Percentiles rank a stretch among this genome's conserved stretches.
phyloP scores from a whole-genome alignment of 2,888 invertebrate species.

The Lepeophtheirus nordmannii region DNA sequence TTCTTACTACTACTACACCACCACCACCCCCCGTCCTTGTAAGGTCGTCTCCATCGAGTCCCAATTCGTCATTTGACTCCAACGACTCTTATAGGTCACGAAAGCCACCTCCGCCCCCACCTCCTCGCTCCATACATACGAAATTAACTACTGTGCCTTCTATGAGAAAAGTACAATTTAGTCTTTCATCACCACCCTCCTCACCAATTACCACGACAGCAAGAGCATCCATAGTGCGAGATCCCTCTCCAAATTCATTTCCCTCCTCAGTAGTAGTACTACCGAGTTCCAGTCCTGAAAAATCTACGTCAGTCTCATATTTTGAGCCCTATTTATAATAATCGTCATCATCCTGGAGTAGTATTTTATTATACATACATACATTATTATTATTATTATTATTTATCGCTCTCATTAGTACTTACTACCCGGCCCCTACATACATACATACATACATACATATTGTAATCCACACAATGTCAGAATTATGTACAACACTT shows the following conservation, averaged over 20 bases:
- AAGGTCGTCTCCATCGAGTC: neutral
- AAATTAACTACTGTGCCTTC: neutral
- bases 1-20: neutral
- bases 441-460: too few species aligned
- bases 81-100: neutral
- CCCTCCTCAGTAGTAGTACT: too few species aligned
- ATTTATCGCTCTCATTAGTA: too few species aligned
- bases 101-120: neutral
- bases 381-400: too few species aligned
- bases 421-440: too few species aligned
- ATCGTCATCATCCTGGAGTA: too few species aligned
- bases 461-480: too few species aligned
- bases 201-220: too few species aligned
- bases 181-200: neutral
- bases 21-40: neutral
- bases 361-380: too few species aligned
- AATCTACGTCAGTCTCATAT: neutral
- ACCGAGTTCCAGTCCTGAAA: neutral
- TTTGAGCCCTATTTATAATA: neutral
- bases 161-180: neutral
- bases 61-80: conserved; percentile 3
- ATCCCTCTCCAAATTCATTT: too few species aligned
- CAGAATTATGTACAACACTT: too few species aligned
- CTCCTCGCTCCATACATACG: neutral
- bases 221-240: too few species aligned